These are phyloP conservation scores for Rhogogaster chlorosoma DNA, from an alignment of 2,888 invertebrate species.

Conservation along the genomic window DNA sequence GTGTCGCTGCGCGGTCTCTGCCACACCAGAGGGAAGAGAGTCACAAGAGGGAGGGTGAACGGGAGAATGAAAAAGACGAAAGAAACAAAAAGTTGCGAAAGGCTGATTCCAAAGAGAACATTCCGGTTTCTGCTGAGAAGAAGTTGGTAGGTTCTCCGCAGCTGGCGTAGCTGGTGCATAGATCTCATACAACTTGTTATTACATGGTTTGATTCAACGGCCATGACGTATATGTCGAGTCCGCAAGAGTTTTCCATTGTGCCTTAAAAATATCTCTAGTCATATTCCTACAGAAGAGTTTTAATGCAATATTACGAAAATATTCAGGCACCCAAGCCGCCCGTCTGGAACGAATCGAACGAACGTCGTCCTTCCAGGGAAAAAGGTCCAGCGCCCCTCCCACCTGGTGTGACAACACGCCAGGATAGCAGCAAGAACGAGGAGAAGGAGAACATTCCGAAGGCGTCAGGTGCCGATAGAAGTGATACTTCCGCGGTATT, in stretches of 20 bases:
- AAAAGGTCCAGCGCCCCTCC: slow-evolving; percentile 90
- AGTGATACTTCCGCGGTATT: slow-evolving; percentile 51
- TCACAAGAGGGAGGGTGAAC: slow-evolving; percentile 76
- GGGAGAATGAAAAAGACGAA: slow-evolving; percentile 75
- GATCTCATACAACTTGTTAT: background rate
- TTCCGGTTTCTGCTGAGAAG: slow-evolving; percentile 72
- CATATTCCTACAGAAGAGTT: background rate
- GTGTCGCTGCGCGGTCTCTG: slow-evolving; percentile 71
- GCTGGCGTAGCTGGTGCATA: background rate
- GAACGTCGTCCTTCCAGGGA: slow-evolving; percentile 82
- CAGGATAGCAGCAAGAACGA: slow-evolving; percentile 67
- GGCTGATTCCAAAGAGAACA: slow-evolving; percentile 75
- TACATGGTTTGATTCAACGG: background rate
- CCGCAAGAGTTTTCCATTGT: background rate
- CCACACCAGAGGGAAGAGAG: slow-evolving; percentile 74
- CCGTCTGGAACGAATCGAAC: slow-evolving; percentile 74
- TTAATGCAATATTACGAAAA: background rate
- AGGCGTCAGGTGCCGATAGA: slow-evolving; percentile 55
- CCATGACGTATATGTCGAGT: background rate
- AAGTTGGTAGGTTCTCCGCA: slow-evolving; percentile 69
- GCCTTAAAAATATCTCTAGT: background rate
- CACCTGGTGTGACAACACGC: slow-evolving; percentile 74
- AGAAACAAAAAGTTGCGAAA: slow-evolving; percentile 76
- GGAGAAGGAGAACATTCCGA: slow-evolving; percentile 65
- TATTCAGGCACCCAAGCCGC: slow-evolving; percentile 85